Evolutionary conservation across 2,113 vertebrate species (phyloP).

Genomic region (Heterotis niloticus): DNA sequence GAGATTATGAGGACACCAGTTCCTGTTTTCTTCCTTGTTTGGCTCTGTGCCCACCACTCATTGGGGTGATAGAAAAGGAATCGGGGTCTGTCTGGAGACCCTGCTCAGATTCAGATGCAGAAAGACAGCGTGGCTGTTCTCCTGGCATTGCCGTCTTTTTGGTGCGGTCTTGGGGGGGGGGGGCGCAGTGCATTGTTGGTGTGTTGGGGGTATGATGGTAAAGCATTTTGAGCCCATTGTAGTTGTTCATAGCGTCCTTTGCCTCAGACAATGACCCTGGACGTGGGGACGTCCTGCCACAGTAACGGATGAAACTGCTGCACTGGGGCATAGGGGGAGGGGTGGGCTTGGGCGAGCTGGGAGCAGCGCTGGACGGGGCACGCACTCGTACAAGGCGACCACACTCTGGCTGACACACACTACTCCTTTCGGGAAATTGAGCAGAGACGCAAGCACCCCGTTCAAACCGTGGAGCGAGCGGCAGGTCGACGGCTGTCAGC

Average conservation of each 20-base stretch:
- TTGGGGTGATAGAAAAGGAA: no score
- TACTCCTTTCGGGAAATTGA: constrained; percentile 70
- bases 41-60: no score
- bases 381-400: constrained; percentile 70
- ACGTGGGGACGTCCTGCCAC: constrained; percentile 82
- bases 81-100: neutral
- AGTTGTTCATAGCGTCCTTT: constrained; percentile 89
- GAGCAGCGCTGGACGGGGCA: constrained; percentile 65
- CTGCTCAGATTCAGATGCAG: neutral
- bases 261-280: constrained; percentile 80
- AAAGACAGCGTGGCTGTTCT: neutral
- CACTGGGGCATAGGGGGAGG: constrained; percentile 27
- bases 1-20: no score
- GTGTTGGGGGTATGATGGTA: constrained; percentile 74
- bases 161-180: constrained; percentile 61
- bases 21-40: no score
- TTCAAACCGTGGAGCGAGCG: constrained; percentile 81
- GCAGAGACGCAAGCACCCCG: constrained; percentile 83
- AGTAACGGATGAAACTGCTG: constrained; percentile 92
- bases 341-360: neutral
- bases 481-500: constrained; percentile 72
- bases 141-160: constrained; percentile 4
- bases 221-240: constrained; percentile 98
- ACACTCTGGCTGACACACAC: constrained; percentile 64
- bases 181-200: constrained; percentile 44